Base-by-base conservation (phyloP, 2,113 vertebrate genomes). In the Desmodus rotundus region DNA sequence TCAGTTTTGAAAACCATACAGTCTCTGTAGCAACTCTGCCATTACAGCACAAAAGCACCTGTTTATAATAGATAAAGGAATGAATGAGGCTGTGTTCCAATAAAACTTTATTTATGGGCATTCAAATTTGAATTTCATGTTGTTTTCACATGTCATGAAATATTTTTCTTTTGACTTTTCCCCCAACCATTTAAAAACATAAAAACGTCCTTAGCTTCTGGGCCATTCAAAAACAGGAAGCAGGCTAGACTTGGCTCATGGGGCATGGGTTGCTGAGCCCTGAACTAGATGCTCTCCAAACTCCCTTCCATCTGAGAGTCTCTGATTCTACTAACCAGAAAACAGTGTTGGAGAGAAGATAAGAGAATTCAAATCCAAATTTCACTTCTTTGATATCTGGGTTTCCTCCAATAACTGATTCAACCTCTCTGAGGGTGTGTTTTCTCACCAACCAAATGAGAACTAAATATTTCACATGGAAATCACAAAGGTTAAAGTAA, bases 91-190 rank as follows among this genome's bases (percentile, higher is more conserved):
- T 68, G 4, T 15, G 0, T 54, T 67, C 52, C 80, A 76, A 68
- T 47, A 74, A 63, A 70, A n/a, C 14, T 92, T 96, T 52, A 82
- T 56, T 89, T 56, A 65, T 17, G 4, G 47, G 41, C 16, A 50
- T 58, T 90, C 28, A 67, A 12, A 82, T 84, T 77, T 87, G 28
- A 94, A 72, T 63, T 90, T 72, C 41, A 92, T 22, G n/a, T 52
- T 19, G 0, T 78, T 83, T 63, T 87, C 58, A 67, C 6, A 20
- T 36, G 7, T 13, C 41, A 20, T 56, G 33, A 73, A 72, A 52
- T 41, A 43, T 5, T 74, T 56, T 89, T 76, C 19, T 50, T 63
- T 36, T 36, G 1, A 36, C 50, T 61, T 36, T 33, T 43, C 65
- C 5, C 14, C 17, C 3, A 26, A 33, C 12, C n/a, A 85, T 50